A percentile compares a stretch with the other conserved stretches of the same genome.
These are phyloP conservation scores for Lasioglossum oenotherae DNA, from an alignment of 2,888 invertebrate genomes.

Conservation along the genomic window DNA sequence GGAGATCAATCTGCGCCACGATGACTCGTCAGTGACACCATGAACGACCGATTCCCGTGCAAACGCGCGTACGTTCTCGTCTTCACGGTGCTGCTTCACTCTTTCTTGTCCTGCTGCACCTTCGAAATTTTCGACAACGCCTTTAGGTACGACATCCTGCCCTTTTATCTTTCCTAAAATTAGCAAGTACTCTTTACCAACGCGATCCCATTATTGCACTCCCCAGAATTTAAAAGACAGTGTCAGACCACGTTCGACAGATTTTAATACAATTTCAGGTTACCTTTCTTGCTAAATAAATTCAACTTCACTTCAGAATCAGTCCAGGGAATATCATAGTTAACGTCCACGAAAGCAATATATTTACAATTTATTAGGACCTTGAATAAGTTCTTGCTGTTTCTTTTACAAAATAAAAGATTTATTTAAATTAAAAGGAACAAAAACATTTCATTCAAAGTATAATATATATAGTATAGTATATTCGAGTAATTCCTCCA, in stretches of 20 bases:
- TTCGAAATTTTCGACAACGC: conserved; percentile 28
- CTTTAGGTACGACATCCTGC: conserved; percentile 46
- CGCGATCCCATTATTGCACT: not conserved
- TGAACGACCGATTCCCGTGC: conserved; percentile 62
- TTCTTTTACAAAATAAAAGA: no score
- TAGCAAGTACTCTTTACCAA: not conserved
- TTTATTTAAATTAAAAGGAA: no score
- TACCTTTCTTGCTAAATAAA: not conserved
- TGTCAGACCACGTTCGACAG: not conserved
- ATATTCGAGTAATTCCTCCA: no score
- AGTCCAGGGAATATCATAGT: no score
- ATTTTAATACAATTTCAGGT: not conserved
- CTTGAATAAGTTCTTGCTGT: no score
- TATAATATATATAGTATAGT: no score
- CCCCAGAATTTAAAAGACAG: not conserved
- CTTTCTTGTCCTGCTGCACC: conserved; percentile 23
- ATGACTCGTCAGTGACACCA: conserved; percentile 47
- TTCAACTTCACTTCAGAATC: no score
- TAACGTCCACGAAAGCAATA: no score
- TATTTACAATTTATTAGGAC: no score
- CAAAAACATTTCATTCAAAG: no score
- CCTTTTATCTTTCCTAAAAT: not conserved
- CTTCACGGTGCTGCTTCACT: conserved; percentile 54
- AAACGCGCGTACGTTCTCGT: conserved; percentile 45
- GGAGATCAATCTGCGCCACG: conserved; percentile 6